Base-by-base conservation (phyloP, 2,113 vertebrate species). In the Ochotona curzoniae region DNA sequence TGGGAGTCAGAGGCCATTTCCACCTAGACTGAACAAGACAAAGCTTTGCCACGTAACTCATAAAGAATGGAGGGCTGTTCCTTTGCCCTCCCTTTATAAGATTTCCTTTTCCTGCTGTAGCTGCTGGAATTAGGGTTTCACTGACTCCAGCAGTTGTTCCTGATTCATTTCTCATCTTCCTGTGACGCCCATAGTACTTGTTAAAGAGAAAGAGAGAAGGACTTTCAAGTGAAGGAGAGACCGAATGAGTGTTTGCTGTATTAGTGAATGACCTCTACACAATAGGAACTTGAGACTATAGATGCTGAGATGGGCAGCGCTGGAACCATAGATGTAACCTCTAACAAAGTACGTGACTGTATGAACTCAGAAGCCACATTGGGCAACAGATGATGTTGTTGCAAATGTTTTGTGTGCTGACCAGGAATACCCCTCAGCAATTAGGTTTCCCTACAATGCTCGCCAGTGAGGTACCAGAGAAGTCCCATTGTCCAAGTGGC, bases 81-180 rank as follows among this genome's bases (percentile, higher is more conserved):
- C 89, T 95, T 93, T 84, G 87, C 84, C 87, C 92, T 83, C 90
- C 85, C 84, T 96, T 60, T 61, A 38, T 70, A 94, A 95, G 96
- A 95, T 93, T 96, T 95, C 94, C 95, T 95, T 96, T 96, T 96
- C 96, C 95, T 96, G 91, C 78, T 60, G 44, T 30, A 66, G 93
- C 92, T 82, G 84, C 64, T 88, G 87, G 93, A 91, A 75, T 83
- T 63, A 75, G 60, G 60, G 64, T 79, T 75, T 83, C 54, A 63
- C n/a, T 63, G 74, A 70, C 47, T 87, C 75, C 26, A 93, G 66
- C 23, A 75, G 80, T 88, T 82, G 25, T 35, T 82, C 12, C 4
- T 87, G 73, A 92, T 18, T 95, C 83, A 71, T 49, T 83, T 71
- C 11, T 91, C 51, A 35, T 89, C 78, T 82, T 95, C 44, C 92